phyloP scores from a whole-genome alignment of 2,888 invertebrate species.

The Eupithecia dodoneata region DNA sequence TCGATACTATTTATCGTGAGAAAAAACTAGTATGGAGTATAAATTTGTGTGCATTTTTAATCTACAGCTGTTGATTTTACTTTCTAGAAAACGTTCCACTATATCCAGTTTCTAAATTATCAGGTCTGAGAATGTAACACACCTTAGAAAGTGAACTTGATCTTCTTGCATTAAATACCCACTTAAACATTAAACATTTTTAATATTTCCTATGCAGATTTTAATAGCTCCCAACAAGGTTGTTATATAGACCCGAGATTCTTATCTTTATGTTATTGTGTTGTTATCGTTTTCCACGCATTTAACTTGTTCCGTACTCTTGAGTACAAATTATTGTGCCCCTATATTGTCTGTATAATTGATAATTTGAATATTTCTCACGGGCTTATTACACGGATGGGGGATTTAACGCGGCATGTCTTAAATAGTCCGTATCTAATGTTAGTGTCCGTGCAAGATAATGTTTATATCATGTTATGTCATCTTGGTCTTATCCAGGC shows the following conservation, averaged over 20 bases:
- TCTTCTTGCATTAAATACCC: constrained; percentile 9
- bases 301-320: constrained; percentile 51
- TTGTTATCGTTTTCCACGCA: constrained; percentile 48
- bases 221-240: constrained; percentile 32
- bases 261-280: constrained; percentile 43
- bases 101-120: constrained; percentile 40
- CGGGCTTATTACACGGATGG: constrained; percentile 39
- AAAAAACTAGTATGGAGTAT: constrained; percentile 1
- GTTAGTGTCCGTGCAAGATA: constrained; percentile 34
- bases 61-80: constrained; percentile 35
- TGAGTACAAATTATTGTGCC: constrained; percentile 45
- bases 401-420: constrained; percentile 31
- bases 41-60: neutral
- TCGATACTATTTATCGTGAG: neutral
- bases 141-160: constrained; percentile 46
- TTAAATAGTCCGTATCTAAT: constrained; percentile 40
- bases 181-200: constrained; percentile 9
- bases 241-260: constrained; percentile 36
- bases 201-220: constrained; percentile 34
- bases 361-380: constrained; percentile 40
- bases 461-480: constrained; percentile 51
- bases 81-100: constrained; percentile 39
- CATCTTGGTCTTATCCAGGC: constrained; percentile 46
- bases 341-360: constrained; percentile 35
- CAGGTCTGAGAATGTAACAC: constrained; percentile 45